Conservation (phyloP, 2,797 vertebrate genomes). For the Tympanoctomys barrerae region DNA sequence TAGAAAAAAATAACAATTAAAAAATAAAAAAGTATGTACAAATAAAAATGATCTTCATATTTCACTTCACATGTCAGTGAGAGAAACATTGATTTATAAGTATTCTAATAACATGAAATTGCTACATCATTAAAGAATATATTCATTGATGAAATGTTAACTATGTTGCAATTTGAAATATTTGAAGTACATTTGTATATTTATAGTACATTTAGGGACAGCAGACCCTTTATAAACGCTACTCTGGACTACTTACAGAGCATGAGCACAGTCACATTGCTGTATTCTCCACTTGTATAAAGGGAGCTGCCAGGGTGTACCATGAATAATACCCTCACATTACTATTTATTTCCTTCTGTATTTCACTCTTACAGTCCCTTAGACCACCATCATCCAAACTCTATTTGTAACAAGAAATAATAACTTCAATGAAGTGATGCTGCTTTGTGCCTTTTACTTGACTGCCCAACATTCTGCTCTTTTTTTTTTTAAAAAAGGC, state of each 20-base stretch:
- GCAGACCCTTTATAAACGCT: background rate
- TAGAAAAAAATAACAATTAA: no score
- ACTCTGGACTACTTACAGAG: background rate
- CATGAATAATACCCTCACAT: background rate
- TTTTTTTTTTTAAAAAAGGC: background rate
- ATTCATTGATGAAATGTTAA: slow-evolving; percentile 1
- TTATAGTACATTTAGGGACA: background rate
- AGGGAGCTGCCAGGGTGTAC: background rate
- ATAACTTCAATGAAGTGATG: background rate
- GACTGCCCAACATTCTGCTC: background rate
- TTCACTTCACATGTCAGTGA: background rate
- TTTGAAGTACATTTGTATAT: background rate
- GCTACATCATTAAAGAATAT: background rate
- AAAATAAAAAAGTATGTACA: background rate
- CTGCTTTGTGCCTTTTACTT: background rate
- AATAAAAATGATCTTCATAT: background rate
- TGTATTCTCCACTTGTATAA: background rate
- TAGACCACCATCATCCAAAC: background rate
- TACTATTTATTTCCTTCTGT: background rate
- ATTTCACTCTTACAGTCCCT: background rate
- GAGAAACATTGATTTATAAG: background rate
- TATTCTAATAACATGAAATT: background rate
- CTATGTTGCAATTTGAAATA: background rate
- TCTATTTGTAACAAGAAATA: background rate
- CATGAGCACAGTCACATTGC: background rate